Evolutionary conservation across 2,888 invertebrate genomes (phyloP), one percentile per base, ranked within the genome.

Genomic region (Aporophyla nigra): DNA sequence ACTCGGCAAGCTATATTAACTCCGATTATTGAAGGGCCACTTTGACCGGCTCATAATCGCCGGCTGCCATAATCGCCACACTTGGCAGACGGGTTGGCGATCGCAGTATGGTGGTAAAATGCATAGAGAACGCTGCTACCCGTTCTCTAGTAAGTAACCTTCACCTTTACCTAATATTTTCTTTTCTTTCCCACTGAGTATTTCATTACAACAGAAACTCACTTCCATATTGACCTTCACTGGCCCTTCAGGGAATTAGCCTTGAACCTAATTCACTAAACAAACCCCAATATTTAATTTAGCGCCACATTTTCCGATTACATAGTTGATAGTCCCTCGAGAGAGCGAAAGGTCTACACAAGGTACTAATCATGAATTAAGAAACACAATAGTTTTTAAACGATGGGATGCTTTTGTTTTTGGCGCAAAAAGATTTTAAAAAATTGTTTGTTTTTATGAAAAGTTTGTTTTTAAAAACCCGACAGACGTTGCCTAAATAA

Each of bases 231-330:
- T 19, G 33, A 43, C 40, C 49, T 33, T 49, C 49, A 33, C 43
- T 33, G 19, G 1, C 24, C 63, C 53, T 21, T n/a, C 16, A 27
- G 72, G 68, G 68, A 71, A n/a, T 43, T 54, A 63, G 46, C 59
- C 72, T 68, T 54, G 49, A 67, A 59, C 58, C 54, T 67, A 79
- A 77, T 74, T 74, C 77, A 66, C 67, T 75, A 71, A 82, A 65
- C 71, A 69, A 63, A 61, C 12, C 58, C 65, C 43, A 46, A 71
- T 80, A 86, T 80, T 83, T 86, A 86, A 87, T 87, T 87, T 78
- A 66, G 53, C 74, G 68, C 78, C 76, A 82, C 83, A 87, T 78
- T 85, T 73, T 74, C 65, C 71, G 67, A 86, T 87, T 78, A 86
- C 83, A 62, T 70, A 85, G 74, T 62, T 78, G 69, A 78, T 75